Conservation (phyloP, 2,888 invertebrate species). For the Calliscelio sp. region DNA sequence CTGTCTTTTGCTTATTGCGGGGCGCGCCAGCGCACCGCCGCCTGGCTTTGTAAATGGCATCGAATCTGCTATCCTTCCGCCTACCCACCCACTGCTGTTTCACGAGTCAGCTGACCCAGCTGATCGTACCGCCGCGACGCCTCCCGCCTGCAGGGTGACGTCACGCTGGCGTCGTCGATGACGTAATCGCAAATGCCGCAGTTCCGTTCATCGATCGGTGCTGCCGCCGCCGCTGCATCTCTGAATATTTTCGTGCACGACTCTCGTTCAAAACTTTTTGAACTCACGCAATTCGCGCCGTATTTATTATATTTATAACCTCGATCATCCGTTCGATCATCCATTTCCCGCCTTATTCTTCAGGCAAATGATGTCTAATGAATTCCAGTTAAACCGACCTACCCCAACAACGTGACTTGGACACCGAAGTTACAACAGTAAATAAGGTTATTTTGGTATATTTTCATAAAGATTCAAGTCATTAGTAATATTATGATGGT, state of each 20-base stretch:
- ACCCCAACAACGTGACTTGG: neutral
- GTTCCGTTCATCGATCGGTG: conserved; percentile 84
- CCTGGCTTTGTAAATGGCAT: conserved; percentile 87
- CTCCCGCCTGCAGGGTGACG: conserved; percentile 78
- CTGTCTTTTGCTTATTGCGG: conserved; percentile 78
- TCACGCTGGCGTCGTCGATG: conserved; percentile 82
- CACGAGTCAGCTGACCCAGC: conserved; percentile 80
- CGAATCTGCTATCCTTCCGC: conserved; percentile 86
- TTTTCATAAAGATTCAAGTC: no score
- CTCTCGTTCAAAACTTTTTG: conserved; percentile 13
- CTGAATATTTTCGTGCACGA: conserved; percentile 30
- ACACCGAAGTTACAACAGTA: no score
- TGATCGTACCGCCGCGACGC: conserved; percentile 71
- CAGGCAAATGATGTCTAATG: no score
- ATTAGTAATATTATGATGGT: no score
- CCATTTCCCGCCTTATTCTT: conserved; percentile 5
- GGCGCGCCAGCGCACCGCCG: conserved; percentile 84
- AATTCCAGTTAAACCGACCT: neutral
- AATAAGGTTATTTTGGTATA: no score
- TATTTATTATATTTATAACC: conserved; percentile 13
- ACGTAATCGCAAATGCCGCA: conserved; percentile 85
- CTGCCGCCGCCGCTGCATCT: conserved; percentile 40
- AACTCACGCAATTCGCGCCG: conserved; percentile 43
- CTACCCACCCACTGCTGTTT: conserved; percentile 85
- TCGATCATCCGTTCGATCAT: conserved; percentile 10